These are phyloP conservation scores for Halichondria panicea DNA, from an alignment of 37 sponge, comb jelly and placozoan genomes.

Conservation along the genomic window DNA sequence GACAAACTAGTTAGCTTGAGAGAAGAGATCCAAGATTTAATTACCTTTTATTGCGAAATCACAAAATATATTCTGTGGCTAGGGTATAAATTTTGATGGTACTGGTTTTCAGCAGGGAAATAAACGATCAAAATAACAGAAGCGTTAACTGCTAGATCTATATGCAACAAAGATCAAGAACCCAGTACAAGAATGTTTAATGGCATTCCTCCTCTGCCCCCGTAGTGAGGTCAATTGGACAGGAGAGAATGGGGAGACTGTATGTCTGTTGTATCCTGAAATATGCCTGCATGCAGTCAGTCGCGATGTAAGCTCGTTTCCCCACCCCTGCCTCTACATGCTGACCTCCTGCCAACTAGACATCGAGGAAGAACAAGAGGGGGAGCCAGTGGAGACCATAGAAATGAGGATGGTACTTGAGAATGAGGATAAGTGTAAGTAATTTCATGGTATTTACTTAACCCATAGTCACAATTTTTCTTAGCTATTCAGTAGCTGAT, in stretches of 20 bases:
- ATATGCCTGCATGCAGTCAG: constrained; percentile 72
- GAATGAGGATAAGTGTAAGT: neutral
- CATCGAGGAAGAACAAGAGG: constrained; percentile 14
- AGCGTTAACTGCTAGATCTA: too few relatives aligned
- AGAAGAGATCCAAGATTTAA: too few relatives aligned
- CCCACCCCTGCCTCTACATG: constrained; percentile 60
- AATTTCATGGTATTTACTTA: constrained; percentile 36
- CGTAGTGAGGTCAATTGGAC: constrained; percentile 41
- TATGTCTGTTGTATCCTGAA: constrained; percentile 48
- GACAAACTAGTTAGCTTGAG: too few relatives aligned
- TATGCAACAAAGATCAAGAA: too few relatives aligned
- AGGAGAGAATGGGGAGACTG: neutral
- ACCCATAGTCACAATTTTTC: too few relatives aligned
- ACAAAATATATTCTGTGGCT: too few relatives aligned
- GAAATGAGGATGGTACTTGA: constrained; percentile 13
- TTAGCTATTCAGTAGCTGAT: too few relatives aligned
- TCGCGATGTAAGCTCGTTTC: constrained; percentile 51
- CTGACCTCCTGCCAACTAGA: constrained; percentile 4
- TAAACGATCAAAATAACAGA: too few relatives aligned
- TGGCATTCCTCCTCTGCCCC: neutral
- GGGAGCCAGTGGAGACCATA: constrained; percentile 18
- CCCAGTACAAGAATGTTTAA: too few relatives aligned
- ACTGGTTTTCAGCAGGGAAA: too few relatives aligned
- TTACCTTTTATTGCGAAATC: too few relatives aligned
- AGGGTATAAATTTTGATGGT: too few relatives aligned